A percentile compares a stretch with the other conserved stretches of the same genome.
Evolutionary conservation across 2,888 invertebrate species (phyloP).

Genomic region (Carcina quercana): DNA sequence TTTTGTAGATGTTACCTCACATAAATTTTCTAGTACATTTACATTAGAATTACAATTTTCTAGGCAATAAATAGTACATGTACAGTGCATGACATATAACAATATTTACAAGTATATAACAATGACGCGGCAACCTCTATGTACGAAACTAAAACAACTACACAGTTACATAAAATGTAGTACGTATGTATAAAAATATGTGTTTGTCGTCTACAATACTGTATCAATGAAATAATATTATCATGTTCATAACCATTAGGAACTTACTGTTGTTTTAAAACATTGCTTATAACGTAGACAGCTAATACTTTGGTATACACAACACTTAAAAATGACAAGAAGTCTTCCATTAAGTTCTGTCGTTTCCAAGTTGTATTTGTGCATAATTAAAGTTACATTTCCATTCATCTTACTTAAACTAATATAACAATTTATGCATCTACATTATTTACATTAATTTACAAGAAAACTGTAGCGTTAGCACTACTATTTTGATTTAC

Average conservation of each 20-base stretch:
- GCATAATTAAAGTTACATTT: slow-evolving; percentile 2
- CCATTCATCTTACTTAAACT: neutral
- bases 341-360: no score
- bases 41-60: slow-evolving; percentile 39
- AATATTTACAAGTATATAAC: slow-evolving; percentile 55
- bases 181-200: no score
- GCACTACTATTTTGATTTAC: slow-evolving; percentile 49
- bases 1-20: slow-evolving; percentile 39
- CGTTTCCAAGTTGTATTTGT: slow-evolving; percentile 4
- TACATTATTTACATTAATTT: slow-evolving; percentile 54
- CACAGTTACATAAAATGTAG: no score
- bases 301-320: slow-evolving; percentile 49
- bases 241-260: slow-evolving; percentile 32
- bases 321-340: neutral
- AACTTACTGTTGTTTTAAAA: slow-evolving; percentile 45
- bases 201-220: no score
- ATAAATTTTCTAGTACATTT: slow-evolving; percentile 42
- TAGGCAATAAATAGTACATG: slow-evolving; percentile 64
- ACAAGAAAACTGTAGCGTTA: slow-evolving; percentile 53
- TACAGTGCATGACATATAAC: slow-evolving; percentile 43
- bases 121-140: slow-evolving; percentile 5
- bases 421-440: slow-evolving; percentile 10
- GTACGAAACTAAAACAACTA: no score
- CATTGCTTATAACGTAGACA: slow-evolving; percentile 29
- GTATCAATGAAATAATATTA: no score